Evolutionary conservation across 2,797 vertebrate species (phyloP), one percentile per base, ranked within the genome.

Genomic region (Acanthornis magna): DNA sequence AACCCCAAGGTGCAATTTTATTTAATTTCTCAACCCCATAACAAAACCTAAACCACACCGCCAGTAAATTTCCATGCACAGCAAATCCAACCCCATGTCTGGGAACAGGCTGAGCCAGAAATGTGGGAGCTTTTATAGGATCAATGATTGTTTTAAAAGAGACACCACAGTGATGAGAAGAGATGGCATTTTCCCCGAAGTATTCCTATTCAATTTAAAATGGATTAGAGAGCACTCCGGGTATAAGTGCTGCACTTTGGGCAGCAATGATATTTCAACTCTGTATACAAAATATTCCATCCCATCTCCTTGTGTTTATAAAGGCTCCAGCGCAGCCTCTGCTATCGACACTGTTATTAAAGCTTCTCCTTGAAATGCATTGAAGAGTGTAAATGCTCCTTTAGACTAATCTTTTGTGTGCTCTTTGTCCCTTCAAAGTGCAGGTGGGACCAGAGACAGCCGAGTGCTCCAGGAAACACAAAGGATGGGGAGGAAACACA

Each of bases 141-240:
- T 92, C 88, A 63, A 3, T 50, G 36, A 21, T 12, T 32, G 23
- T 7, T 81, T 22, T 29, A 11, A 72, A 58, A 71, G 55, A 55
- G 50, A 25, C n/a, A 57, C 43, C 60, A 30, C 13, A 1, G 11
- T 45, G 73, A 40, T 89, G 74, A 53, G 70, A 91, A 87, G 66
- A 94, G 40, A 70, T 67, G 51, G 26, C 5, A 32, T 83, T 94
- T 84, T 43, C 88, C 68, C 55, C 65, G 63, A 54, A 60, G 77
- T 50, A 47, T 91, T 93, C 76, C 43, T 55, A 76, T 89, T 91
- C 94, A 94, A 79, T 95, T 94, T 93, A 47, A 84, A 96, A 90
- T 71, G 92, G 92, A 95, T 96, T 94, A 93, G 74, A 88, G 80
- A 93, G 66, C 77, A 76, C 74, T 91, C 86, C 1, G 10, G 54